Evolutionary conservation across 2,113 vertebrate genomes (phyloP).

Genomic region (Osmerus mordax): DNA sequence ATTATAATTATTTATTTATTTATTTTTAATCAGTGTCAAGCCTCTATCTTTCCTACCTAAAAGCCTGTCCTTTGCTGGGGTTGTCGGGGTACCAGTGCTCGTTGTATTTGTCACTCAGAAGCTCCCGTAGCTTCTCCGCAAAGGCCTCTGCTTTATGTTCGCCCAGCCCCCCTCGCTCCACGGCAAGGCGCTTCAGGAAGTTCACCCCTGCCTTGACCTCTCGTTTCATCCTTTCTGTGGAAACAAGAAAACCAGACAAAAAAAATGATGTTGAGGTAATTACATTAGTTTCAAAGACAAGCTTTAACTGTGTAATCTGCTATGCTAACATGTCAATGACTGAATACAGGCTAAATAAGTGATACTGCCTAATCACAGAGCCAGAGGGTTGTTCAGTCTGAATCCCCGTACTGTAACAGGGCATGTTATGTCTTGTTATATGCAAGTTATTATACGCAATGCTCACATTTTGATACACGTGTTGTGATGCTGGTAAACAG

Average conservation of each 20-base stretch:
- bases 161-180: conserved; percentile 75
- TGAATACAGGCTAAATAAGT: too few relatives aligned
- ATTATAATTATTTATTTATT: too few relatives aligned
- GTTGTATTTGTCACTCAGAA: conserved; percentile 84
- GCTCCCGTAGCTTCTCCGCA: conserved; percentile 74
- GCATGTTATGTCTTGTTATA: too few relatives aligned
- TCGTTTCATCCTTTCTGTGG: conserved; percentile 79
- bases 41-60: conserved; percentile 72
- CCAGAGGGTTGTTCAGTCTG: too few relatives aligned
- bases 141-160: conserved; percentile 77
- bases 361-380: too few relatives aligned
- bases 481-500: too few relatives aligned
- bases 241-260: conserved; percentile 16
- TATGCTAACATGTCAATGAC: too few relatives aligned
- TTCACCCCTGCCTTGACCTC: conserved; percentile 87
- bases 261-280: neutral
- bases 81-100: conserved; percentile 86
- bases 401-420: too few relatives aligned
- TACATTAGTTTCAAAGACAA: too few relatives aligned
- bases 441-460: too few relatives aligned
- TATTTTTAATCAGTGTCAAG: neutral
- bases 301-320: too few relatives aligned
- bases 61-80: conserved; percentile 88
- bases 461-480: too few relatives aligned
- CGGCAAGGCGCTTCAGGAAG: conserved; percentile 84